A percentile compares a stretch with the other conserved stretches of the same genome.
These are phyloP conservation scores for Pangasius krempfi DNA, from an alignment of 2,797 vertebrate genomes.

Conservation along the genomic window DNA sequence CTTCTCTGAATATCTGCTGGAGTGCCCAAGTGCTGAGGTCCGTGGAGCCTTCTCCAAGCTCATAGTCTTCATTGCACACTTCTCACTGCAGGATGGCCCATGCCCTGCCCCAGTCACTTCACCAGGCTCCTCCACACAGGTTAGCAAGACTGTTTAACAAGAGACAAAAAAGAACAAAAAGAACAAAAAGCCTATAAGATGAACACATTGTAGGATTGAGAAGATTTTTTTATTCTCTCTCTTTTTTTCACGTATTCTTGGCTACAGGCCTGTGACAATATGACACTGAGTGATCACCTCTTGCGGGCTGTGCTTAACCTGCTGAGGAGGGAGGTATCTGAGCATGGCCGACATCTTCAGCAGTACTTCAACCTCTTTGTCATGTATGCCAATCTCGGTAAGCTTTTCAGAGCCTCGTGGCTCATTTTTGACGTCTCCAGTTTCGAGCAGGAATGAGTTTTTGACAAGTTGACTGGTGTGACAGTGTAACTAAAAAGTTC, in stretches of 20 bases:
- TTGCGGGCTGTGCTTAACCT: slow-evolving; percentile 94
- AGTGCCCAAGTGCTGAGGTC: slow-evolving; percentile 98
- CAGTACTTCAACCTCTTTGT: slow-evolving; percentile 99
- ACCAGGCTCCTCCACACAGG: slow-evolving; percentile 92
- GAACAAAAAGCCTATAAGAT: too few species aligned
- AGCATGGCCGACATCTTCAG: slow-evolving; percentile 97
- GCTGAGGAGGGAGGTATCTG: slow-evolving; percentile 94
- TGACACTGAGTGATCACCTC: slow-evolving; percentile 96
- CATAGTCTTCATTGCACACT: slow-evolving; percentile 98
- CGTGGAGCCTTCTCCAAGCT: slow-evolving; percentile 97
- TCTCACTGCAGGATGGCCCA: slow-evolving; percentile 96
- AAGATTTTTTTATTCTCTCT: not conserved
- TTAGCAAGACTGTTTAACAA: slow-evolving; percentile 58
- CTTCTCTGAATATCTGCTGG: slow-evolving; percentile 96
- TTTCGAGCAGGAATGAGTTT: not conserved
- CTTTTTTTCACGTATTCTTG: not conserved
- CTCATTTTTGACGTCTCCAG: not conserved
- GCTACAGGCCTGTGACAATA: slow-evolving; percentile 89
- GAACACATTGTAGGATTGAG: too few species aligned
- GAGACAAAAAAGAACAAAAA: not conserved
- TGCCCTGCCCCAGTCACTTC: slow-evolving; percentile 93
- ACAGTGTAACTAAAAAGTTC: not conserved
- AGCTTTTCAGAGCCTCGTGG: slow-evolving; percentile 60
- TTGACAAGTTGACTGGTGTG: not conserved
- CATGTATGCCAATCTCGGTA: slow-evolving; percentile 99